Percentiles rank a stretch among this genome's conserved stretches.
These are phyloP conservation scores for Garrulus glandarius DNA, from an alignment of 2,797 vertebrate genomes.

Conservation along the genomic window DNA sequence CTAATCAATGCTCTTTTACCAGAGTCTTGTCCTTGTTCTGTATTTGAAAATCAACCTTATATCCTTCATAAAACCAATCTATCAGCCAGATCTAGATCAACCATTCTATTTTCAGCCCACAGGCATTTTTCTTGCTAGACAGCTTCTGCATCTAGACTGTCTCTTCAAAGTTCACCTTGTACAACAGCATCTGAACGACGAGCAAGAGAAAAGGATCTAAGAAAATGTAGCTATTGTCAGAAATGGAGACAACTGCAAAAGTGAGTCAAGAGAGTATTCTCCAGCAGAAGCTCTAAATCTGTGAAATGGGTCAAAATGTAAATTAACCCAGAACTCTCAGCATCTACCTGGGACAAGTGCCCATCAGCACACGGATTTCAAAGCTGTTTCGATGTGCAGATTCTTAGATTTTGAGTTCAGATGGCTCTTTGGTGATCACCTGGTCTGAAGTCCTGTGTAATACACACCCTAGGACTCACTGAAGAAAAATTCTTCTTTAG, in stretches of 20 bases:
- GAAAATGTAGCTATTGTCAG: neutral
- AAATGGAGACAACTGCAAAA: neutral
- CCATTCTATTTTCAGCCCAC: conserved; percentile 9
- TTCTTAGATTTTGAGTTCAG: neutral
- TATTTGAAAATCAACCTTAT: conserved; percentile 5
- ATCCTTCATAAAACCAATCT: neutral
- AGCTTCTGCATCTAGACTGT: neutral
- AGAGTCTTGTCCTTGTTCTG: neutral
- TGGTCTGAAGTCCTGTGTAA: neutral
- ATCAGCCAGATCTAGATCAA: conserved; percentile 2
- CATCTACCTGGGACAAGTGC: neutral
- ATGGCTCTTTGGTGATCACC: neutral
- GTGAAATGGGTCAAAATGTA: conserved; percentile 3
- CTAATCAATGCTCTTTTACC: neutral
- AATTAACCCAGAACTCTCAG: neutral
- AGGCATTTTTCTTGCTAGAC: conserved; percentile 24
- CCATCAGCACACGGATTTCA: neutral
- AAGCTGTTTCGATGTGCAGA: neutral
- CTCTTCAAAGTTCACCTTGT: conserved; percentile 38
- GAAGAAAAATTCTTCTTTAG: neutral
- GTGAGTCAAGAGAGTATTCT: neutral
- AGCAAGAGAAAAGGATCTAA: neutral
- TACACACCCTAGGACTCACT: neutral
- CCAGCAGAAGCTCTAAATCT: neutral
- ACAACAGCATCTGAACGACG: neutral